Conservation (phyloP, 2,113 vertebrate species). For the Protobothrops mucrosquamatus region DNA sequence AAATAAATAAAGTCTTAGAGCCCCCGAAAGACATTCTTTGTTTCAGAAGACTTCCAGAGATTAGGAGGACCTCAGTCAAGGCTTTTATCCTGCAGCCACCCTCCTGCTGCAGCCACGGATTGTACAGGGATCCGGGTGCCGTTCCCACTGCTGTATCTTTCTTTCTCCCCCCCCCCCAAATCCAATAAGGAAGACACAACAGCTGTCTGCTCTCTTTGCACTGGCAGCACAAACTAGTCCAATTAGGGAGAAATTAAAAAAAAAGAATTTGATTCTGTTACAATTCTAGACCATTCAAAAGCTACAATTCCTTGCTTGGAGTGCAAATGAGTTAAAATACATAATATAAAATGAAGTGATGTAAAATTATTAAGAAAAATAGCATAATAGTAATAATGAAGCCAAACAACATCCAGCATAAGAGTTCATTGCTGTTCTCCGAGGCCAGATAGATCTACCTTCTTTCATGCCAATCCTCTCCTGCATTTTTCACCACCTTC, state of each 20-base stretch:
- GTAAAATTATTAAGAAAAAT: not conserved
- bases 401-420: not conserved
- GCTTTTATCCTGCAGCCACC: not conserved
- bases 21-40: no score
- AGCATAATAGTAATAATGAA: not conserved
- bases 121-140: not conserved
- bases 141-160: not conserved
- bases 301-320: not conserved
- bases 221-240: not conserved
- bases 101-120: not conserved
- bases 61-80: no score
- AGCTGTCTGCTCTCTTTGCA: not conserved
- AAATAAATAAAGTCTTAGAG: not conserved
- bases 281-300: not conserved
- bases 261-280: not conserved
- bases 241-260: not conserved
- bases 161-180: not conserved
- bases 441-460: not conserved
- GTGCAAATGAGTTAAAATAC: not conserved
- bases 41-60: not conserved
- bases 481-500: not conserved
- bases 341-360: not conserved
- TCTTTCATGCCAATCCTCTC: not conserved
- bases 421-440: not conserved
- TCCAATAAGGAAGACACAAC: not conserved